These are phyloP conservation scores for Sitobion miscanthi DNA, from an alignment of 1,140 invertebrate species.

Conservation along the genomic window DNA sequence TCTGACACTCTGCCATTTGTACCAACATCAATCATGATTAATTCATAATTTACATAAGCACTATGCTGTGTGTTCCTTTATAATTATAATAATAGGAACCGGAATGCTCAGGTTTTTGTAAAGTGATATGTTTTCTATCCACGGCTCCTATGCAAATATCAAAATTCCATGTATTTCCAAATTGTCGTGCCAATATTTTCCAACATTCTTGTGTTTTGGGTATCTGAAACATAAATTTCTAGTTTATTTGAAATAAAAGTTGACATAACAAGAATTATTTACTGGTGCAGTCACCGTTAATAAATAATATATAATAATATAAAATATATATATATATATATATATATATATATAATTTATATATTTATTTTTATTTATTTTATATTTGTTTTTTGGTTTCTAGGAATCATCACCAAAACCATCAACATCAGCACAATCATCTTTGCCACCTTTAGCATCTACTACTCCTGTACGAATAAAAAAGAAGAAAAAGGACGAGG, in stretches of 20 bases:
- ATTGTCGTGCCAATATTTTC: not conserved
- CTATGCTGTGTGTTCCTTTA: constrained; percentile 61
- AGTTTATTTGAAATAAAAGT: too few species aligned
- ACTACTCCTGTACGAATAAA: not conserved
- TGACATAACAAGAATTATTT: not conserved
- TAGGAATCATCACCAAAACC: not conserved
- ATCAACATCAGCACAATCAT: constrained; percentile 3
- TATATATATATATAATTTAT: too few species aligned
- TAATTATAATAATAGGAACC: constrained; percentile 20
- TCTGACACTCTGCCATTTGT: too few species aligned
- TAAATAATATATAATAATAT: too few species aligned
- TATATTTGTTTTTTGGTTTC: not conserved
- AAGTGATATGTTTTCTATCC: constrained; percentile 3
- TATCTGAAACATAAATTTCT: too few species aligned
- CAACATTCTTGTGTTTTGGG: too few species aligned
- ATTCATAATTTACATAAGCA: constrained; percentile 48
- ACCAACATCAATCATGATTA: too few species aligned
- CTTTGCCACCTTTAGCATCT: not conserved
- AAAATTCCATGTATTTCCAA: constrained; percentile 10
- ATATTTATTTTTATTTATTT: not conserved
- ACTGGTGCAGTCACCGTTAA: too few species aligned
- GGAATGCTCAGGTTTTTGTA: constrained; percentile 2
- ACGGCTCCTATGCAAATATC: constrained; percentile 3
- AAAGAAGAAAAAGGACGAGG: not conserved
- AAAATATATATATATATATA: too few species aligned